phyloP scores from a whole-genome alignment of 2,888 invertebrate species.

The Scaptomyza polygonia region DNA sequence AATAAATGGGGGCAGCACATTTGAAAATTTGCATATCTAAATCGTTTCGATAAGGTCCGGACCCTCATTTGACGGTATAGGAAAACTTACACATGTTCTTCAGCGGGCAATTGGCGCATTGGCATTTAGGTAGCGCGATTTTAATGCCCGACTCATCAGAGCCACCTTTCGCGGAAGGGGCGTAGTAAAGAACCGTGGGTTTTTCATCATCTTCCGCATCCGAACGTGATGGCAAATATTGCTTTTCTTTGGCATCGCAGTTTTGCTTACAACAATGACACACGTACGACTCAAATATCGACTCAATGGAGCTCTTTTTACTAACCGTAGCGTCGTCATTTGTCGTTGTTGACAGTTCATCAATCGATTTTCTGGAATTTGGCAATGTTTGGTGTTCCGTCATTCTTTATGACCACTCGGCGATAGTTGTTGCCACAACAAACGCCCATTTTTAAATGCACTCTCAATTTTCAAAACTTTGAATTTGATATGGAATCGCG shows the following conservation, averaged over 20 bases:
- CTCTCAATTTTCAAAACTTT: slow-evolving; percentile 9
- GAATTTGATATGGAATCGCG: slow-evolving; percentile 15
- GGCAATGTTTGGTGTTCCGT: not conserved
- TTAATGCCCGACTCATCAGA: slow-evolving; percentile 49
- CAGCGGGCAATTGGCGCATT: slow-evolving; percentile 81
- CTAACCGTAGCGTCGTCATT: not conserved
- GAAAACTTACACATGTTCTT: slow-evolving; percentile 82
- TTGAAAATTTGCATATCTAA: slow-evolving; percentile 67
- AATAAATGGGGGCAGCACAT: slow-evolving; percentile 26
- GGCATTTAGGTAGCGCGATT: slow-evolving; percentile 67
- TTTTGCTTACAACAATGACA: slow-evolving; percentile 56
- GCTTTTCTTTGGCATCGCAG: slow-evolving; percentile 37
- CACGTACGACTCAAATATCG: slow-evolving; percentile 47
- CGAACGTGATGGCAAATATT: slow-evolving; percentile 45
- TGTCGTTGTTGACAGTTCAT: not conserved
- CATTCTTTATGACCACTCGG: slow-evolving; percentile 48
- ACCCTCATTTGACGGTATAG: slow-evolving; percentile 9
- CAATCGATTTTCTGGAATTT: not conserved
- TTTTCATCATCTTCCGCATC: slow-evolving; percentile 47
- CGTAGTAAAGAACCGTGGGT: slow-evolving; percentile 40
- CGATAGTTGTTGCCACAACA: slow-evolving; percentile 27
- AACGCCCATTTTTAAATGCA: slow-evolving; percentile 57
- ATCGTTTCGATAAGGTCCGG: slow-evolving; percentile 61
- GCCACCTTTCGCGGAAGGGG: slow-evolving; percentile 34
- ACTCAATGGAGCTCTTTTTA: slow-evolving; percentile 21